phyloP scores from a whole-genome alignment of 2,888 invertebrate species.

The Alcis repandata region DNA sequence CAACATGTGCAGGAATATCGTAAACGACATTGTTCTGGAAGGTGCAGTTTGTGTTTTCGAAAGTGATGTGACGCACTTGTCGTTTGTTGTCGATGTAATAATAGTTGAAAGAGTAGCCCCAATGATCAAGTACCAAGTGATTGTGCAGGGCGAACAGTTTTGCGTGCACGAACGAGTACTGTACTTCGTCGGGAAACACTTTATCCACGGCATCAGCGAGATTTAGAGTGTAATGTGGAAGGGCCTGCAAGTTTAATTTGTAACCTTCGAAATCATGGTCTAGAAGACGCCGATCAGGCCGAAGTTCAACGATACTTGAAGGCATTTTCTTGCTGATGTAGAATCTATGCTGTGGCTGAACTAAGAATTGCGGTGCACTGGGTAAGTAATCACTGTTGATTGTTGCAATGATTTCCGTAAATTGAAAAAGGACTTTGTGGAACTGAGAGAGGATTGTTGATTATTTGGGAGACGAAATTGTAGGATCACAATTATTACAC shows the following conservation, averaged over 20 bases:
- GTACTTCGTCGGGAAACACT: slow-evolving; percentile 88
- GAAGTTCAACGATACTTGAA: slow-evolving; percentile 85
- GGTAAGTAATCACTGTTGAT: too few relatives aligned
- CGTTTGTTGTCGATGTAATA: slow-evolving; percentile 90
- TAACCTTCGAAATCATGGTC: slow-evolving; percentile 94
- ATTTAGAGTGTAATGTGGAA: slow-evolving; percentile 87
- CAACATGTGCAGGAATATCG: slow-evolving; percentile 80
- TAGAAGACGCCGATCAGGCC: slow-evolving; percentile 89
- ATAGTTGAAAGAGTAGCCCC: slow-evolving; percentile 84
- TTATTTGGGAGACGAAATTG: too few relatives aligned
- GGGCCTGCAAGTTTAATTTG: slow-evolving; percentile 90
- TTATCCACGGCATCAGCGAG: slow-evolving; percentile 85
- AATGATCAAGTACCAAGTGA: slow-evolving; percentile 89
- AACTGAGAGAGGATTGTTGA: too few relatives aligned
- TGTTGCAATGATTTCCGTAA: too few relatives aligned
- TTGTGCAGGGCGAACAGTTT: slow-evolving; percentile 92
- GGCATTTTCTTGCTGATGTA: slow-evolving; percentile 58
- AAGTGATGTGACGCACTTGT: slow-evolving; percentile 83
- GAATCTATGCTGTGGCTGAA: not conserved
- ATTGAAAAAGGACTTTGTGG: too few relatives aligned
- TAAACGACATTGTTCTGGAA: slow-evolving; percentile 84
- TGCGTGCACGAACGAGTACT: slow-evolving; percentile 92
- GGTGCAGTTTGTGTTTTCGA: slow-evolving; percentile 81
- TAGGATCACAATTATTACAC: too few relatives aligned
- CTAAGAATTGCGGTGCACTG: too few relatives aligned